A percentile compares a stretch with the other conserved stretches of the same genome.
Evolutionary conservation across 2,888 invertebrate species (phyloP).

Genomic region (Schizotus pectinicornis): DNA sequence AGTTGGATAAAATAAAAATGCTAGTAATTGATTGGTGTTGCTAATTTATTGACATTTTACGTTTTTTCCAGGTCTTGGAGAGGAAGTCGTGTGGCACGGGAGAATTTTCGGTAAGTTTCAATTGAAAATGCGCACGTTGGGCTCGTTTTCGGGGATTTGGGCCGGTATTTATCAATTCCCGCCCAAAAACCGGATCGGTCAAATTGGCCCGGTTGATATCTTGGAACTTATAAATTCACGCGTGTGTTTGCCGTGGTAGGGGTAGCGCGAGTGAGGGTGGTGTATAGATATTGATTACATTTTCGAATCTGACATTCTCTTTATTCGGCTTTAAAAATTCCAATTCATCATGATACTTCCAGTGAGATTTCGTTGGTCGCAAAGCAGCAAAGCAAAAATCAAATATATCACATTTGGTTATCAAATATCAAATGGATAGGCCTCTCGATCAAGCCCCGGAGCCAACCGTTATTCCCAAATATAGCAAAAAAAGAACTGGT

Average conservation of each 20-base stretch:
- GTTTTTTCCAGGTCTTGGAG: too few species aligned
- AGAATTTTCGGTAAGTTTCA: too few species aligned
- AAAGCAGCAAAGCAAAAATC: constrained; percentile 49
- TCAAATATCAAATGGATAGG: constrained; percentile 51
- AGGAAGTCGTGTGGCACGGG: too few species aligned
- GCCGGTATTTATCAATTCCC: constrained; percentile 31
- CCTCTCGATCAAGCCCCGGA: constrained; percentile 51
- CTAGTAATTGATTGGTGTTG: too few species aligned
- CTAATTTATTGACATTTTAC: too few species aligned
- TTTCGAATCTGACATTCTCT: constrained; percentile 43
- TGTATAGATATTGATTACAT: constrained; percentile 40
- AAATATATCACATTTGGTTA: constrained; percentile 54
- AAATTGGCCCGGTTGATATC: constrained; percentile 31
- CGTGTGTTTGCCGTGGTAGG: constrained; percentile 23
- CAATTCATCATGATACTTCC: constrained; percentile 43
- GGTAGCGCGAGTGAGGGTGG: constrained; percentile 18
- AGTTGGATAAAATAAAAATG: too few species aligned
- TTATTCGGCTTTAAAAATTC: constrained; percentile 44
- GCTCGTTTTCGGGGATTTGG: not conserved
- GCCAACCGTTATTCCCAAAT: constrained; percentile 51
- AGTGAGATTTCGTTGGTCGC: constrained; percentile 36
- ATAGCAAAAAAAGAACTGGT: constrained; percentile 43
- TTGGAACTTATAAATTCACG: constrained; percentile 37
- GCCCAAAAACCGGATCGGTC: constrained; percentile 29
- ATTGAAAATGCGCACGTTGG: too few species aligned